phyloP scores from a whole-genome alignment of 2,888 invertebrate species.

The Liodrosophila aerea region DNA sequence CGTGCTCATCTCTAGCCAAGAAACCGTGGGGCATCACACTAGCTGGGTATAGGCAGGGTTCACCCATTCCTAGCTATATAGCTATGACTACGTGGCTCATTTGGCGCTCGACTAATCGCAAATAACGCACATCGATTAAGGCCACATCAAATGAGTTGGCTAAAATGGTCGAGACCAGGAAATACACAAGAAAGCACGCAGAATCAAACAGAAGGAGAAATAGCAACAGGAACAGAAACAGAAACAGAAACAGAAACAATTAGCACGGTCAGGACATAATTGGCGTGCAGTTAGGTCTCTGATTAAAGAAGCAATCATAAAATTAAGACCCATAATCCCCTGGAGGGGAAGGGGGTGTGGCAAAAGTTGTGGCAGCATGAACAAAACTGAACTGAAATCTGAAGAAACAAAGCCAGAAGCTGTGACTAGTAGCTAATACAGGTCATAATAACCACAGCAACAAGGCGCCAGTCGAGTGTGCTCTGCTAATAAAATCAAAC shows the following conservation, averaged over 20 bases:
- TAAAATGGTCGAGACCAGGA: constrained; percentile 22
- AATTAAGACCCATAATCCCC: constrained; percentile 75
- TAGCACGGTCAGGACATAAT: constrained; percentile 68
- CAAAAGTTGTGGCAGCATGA: not conserved
- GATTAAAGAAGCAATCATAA: constrained; percentile 75
- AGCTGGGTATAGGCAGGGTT: too few relatives aligned
- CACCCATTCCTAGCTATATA: too few relatives aligned
- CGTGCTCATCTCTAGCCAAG: constrained; percentile 3
- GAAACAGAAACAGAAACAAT: constrained; percentile 63
- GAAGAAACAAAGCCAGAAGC: constrained; percentile 33
- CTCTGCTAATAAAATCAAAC: constrained; percentile 15
- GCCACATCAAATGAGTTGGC: constrained; percentile 47
- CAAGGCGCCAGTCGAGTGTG: not conserved
- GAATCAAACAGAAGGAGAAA: not conserved
- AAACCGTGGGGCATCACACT: too few relatives aligned
- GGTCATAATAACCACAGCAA: constrained; percentile 33
- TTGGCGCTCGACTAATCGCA: constrained; percentile 61
- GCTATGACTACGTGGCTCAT: constrained; percentile 58
- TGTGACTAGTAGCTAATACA: constrained; percentile 32
- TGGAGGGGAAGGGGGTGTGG: constrained; percentile 8
- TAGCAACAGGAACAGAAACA: not conserved
- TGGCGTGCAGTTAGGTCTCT: constrained; percentile 74
- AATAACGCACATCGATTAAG: constrained; percentile 64
- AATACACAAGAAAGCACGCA: not conserved
- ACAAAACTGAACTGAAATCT: constrained; percentile 12